Evolutionary conservation across 2,113 vertebrate genomes (phyloP).

Genomic region (Entosphenus tridentatus): DNA sequence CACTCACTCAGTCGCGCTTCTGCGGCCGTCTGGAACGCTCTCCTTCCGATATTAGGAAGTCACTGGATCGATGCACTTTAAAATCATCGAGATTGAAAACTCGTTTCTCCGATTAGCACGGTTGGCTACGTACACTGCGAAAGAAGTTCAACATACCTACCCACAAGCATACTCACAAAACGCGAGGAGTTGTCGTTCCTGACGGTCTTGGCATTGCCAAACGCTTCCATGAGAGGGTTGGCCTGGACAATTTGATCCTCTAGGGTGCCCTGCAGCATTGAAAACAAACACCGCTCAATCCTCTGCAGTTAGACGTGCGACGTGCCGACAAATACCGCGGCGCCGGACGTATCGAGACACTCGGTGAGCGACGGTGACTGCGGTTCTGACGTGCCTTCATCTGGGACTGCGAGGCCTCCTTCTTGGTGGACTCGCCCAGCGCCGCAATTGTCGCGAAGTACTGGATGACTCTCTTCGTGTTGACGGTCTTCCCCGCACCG

Average conservation of each 20-base stretch:
- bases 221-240: constrained; percentile 10
- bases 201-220: constrained; percentile 10
- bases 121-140: not conserved
- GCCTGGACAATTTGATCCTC: constrained; percentile 11
- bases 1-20: not conserved
- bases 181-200: constrained; percentile 10
- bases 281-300: not conserved
- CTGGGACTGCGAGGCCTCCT: constrained; percentile 8
- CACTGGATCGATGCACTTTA: not conserved
- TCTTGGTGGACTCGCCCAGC: constrained; percentile 18
- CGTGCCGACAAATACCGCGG: not conserved
- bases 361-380: not conserved
- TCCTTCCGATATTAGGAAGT: not conserved
- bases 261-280: constrained; percentile 8
- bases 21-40: not conserved
- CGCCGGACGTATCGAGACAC: not conserved
- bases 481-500: constrained; percentile 38
- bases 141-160: not conserved
- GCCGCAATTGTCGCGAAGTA: constrained; percentile 35
- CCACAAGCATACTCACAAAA: constrained; percentile 8
- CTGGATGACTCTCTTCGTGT: constrained; percentile 39
- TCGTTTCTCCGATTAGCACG: not conserved
- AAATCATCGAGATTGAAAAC: not conserved
- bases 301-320: not conserved
- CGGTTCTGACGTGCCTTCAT: not conserved